phyloP scores from a whole-genome alignment of 2,113 vertebrate genomes.

The Odontophorus gujanensis region DNA sequence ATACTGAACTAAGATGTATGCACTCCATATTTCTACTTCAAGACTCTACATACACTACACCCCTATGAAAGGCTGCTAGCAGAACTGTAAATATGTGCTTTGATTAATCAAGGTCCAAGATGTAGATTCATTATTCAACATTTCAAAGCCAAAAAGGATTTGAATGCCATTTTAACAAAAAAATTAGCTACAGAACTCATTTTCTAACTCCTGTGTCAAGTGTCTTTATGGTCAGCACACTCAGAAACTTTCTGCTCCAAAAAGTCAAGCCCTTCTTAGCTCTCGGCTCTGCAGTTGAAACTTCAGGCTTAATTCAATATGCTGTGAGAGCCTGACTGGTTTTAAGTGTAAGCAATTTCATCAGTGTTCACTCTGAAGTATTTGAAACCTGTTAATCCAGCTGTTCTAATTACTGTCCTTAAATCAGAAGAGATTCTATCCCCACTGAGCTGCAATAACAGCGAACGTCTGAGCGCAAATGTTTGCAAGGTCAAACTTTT shows the following conservation, averaged over 20 bases:
- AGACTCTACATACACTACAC: neutral
- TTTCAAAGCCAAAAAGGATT: neutral
- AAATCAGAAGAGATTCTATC: neutral
- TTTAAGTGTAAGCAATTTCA: neutral
- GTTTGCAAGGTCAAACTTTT: neutral
- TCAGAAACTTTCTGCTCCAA: neutral
- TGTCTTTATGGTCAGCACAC: neutral
- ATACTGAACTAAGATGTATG: neutral
- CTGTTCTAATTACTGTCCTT: neutral
- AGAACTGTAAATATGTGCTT: neutral
- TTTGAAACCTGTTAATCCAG: neutral
- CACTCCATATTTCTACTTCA: neutral
- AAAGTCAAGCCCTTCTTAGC: neutral
- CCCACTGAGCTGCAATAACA: neutral
- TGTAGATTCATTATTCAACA: neutral
- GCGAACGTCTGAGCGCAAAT: neutral
- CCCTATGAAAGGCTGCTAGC: neutral
- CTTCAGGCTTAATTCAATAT: neutral
- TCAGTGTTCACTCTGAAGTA: neutral
- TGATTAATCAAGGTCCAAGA: neutral
- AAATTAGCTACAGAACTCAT: neutral
- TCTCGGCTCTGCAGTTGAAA: neutral
- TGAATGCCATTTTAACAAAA: neutral
- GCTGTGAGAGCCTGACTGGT: neutral
- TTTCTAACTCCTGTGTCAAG: neutral